Evolutionary conservation across 1,140 invertebrate species (phyloP).

Genomic region (Aphaenogaster rudis): DNA sequence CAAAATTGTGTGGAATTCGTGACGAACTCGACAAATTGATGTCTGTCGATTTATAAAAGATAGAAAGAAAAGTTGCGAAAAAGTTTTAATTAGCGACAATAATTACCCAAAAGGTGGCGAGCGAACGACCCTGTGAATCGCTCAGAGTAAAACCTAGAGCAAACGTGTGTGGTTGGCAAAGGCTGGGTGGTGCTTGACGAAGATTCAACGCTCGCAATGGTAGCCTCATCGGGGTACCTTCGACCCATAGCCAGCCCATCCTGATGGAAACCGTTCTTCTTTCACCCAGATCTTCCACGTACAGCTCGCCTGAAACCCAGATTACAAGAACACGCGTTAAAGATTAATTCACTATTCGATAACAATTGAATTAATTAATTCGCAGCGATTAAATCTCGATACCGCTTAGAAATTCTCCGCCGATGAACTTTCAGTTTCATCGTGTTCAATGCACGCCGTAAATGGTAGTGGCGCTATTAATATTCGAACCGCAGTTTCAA

Average conservation of each 20-base stretch:
- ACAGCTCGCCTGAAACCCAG: slow-evolving; percentile 86
- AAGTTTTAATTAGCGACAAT: background rate
- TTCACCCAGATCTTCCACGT: slow-evolving; percentile 85
- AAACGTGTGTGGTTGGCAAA: slow-evolving; percentile 83
- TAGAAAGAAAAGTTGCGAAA: background rate
- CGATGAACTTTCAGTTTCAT: slow-evolving; percentile 41
- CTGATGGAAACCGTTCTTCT: slow-evolving; percentile 84
- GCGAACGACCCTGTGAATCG: slow-evolving; percentile 81
- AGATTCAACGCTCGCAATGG: slow-evolving; percentile 87
- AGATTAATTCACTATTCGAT: background rate
- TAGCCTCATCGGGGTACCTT: slow-evolving; percentile 84
- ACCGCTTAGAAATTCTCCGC: background rate
- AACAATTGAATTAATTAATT: slow-evolving; percentile 30
- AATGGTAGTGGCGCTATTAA: slow-evolving; percentile 39
- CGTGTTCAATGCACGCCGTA: slow-evolving; percentile 11
- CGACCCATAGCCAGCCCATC: slow-evolving; percentile 86
- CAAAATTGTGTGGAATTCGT: background rate
- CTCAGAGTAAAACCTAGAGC: slow-evolving; percentile 85
- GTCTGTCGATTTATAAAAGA: background rate
- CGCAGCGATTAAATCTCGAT: slow-evolving; percentile 33
- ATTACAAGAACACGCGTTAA: slow-evolving; percentile 32
- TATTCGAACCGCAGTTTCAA: slow-evolving; percentile 31
- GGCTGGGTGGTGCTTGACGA: slow-evolving; percentile 83
- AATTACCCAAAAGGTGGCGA: slow-evolving; percentile 86
- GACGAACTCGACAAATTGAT: background rate